Percentiles rank a stretch among this genome's conserved stretches.
Evolutionary conservation across 2,888 invertebrate species (phyloP).

Genomic region (Neoitamus cyanurus): DNA sequence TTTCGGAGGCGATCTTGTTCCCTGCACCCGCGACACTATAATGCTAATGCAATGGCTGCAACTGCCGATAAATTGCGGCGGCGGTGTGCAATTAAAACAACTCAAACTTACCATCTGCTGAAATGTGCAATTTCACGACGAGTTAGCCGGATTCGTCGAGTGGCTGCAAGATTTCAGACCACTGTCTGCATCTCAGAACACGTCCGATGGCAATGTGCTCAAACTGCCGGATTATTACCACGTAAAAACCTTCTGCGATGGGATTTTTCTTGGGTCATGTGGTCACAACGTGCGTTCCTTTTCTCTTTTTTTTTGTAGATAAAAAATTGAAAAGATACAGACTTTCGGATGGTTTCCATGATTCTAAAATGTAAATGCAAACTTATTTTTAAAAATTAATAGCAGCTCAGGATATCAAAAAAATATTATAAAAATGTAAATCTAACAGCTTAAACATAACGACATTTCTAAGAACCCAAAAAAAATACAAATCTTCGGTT

Average conservation of each 20-base stretch:
- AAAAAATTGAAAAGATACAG: background rate
- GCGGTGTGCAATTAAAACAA: background rate
- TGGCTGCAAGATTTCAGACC: background rate
- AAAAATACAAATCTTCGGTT: no score
- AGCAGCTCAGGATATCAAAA: no score
- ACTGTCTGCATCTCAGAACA: background rate
- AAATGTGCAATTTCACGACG: background rate
- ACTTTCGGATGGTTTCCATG: background rate
- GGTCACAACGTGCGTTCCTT: background rate
- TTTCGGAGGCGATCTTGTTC: conserved; percentile 58
- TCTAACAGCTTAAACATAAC: no score
- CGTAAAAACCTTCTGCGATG: background rate
- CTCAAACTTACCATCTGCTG: background rate
- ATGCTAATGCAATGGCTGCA: background rate
- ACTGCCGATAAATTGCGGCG: background rate
- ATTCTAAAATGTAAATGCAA: background rate
- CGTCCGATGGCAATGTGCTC: background rate
- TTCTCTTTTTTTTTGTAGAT: background rate
- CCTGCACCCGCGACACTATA: background rate
- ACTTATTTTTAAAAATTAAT: no score
- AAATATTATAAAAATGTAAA: no score
- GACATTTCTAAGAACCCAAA: no score
- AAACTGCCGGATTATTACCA: background rate
- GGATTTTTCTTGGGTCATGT: background rate
- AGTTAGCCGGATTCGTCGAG: background rate